phyloP scores from a whole-genome alignment of 2,797 vertebrate species.

The Trematomus bernacchii region DNA sequence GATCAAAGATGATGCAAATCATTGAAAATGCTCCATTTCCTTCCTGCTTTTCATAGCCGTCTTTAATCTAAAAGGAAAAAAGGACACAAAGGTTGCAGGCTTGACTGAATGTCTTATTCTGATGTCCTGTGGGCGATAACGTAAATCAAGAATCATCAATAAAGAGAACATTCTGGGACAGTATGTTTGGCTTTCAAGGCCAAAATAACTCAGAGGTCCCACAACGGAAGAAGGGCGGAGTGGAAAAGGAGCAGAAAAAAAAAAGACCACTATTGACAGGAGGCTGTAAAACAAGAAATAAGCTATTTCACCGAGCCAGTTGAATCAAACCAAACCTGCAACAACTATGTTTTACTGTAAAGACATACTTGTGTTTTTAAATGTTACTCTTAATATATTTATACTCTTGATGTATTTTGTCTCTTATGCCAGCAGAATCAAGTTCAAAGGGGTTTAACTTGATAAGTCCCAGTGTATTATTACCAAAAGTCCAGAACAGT shows the following conservation, averaged over 20 bases:
- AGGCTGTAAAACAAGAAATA: conserved; percentile 51
- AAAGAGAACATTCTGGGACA: conserved; percentile 52
- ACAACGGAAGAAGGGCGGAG: conserved; percentile 33
- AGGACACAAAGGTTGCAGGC: conserved; percentile 17
- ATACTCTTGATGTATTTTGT: conserved; percentile 1
- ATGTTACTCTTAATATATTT: neutral
- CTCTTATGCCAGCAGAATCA: neutral
- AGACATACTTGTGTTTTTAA: conserved; percentile 6
- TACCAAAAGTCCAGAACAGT: conserved; percentile 44
- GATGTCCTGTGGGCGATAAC: conserved; percentile 48
- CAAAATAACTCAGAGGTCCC: conserved; percentile 54
- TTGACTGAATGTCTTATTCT: conserved; percentile 44
- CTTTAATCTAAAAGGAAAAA: conserved; percentile 9
- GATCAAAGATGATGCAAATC: conserved; percentile 71
- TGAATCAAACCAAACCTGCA: conserved; percentile 2
- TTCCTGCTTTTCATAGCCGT: conserved; percentile 25
- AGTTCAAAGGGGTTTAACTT: conserved; percentile 28
- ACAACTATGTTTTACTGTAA: neutral
- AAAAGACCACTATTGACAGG: conserved; percentile 36
- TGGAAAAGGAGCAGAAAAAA: conserved; percentile 17
- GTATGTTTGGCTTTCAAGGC: conserved; percentile 56
- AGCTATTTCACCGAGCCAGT: conserved; percentile 1
- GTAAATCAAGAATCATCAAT: conserved; percentile 38
- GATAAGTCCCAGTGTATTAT: conserved; percentile 44
- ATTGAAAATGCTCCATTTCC: conserved; percentile 53